A percentile compares a stretch with the other conserved stretches of the same genome.
Evolutionary conservation across 2,888 invertebrate genomes (phyloP).

Genomic region (Tuberolachnus salignus): DNA sequence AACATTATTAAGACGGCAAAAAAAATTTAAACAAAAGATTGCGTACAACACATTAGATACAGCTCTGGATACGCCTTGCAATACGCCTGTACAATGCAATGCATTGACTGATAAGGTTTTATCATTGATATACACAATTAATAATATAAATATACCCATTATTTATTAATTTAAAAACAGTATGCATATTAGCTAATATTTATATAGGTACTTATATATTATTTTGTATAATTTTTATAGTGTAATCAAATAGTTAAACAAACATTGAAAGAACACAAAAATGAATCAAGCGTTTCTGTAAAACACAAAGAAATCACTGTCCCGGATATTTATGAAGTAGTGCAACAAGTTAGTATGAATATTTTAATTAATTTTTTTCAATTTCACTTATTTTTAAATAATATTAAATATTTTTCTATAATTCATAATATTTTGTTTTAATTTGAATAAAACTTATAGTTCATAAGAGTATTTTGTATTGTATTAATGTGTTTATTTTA

Average conservation of each 20-base stretch:
- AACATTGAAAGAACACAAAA: constrained; percentile 18
- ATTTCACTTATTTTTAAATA: no score
- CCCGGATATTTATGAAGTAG: constrained; percentile 48
- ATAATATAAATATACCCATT: no score
- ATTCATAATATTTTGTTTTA: no score
- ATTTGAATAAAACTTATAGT: no score
- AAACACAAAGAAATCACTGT: constrained; percentile 25
- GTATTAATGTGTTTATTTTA: no score
- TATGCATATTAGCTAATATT: not conserved
- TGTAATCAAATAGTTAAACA: constrained; percentile 31
- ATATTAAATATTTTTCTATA: no score
- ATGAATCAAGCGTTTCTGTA: not conserved
- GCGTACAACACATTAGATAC: constrained; percentile 30
- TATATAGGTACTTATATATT: not conserved
- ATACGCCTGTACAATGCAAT: constrained; percentile 36
- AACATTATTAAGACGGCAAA: constrained; percentile 42
- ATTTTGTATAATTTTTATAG: constrained; percentile 24
- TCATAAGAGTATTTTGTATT: no score
- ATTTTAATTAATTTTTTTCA: not conserved
- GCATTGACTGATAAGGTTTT: constrained; percentile 35
- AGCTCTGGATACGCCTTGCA: constrained; percentile 27
- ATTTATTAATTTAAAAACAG: not conserved
- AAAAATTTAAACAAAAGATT: constrained; percentile 41
- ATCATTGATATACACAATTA: not conserved
- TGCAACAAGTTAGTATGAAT: constrained; percentile 40